phyloP scores from a whole-genome alignment of 2,113 vertebrate genomes.

The Dryoscopus gambensis region DNA sequence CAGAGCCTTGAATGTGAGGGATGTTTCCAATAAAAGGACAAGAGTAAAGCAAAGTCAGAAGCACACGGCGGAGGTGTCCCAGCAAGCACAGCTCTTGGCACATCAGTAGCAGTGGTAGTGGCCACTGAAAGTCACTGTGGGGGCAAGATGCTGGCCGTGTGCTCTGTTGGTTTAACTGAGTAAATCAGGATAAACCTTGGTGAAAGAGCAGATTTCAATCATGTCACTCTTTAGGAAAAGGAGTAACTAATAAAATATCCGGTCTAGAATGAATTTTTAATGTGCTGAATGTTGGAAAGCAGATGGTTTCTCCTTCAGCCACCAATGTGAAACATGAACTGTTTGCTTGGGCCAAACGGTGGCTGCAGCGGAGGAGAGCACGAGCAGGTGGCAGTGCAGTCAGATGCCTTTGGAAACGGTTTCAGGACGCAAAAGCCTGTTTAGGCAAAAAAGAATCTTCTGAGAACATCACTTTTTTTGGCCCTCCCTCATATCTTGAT shows the following conservation, averaged over 20 bases:
- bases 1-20: neutral
- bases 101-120: neutral
- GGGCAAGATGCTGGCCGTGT: neutral
- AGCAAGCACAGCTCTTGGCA: neutral
- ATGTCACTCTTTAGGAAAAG: neutral
- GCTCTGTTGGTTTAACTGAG: neutral
- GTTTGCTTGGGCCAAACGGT: accelerated
- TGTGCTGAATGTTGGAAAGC: neutral
- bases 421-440: neutral
- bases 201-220: neutral
- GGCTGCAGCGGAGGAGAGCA: neutral
- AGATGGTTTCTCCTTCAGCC: neutral
- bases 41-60: neutral
- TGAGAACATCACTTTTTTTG: neutral
- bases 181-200: neutral
- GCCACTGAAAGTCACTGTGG: neutral
- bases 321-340: neutral
- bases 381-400: neutral
- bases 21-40: neutral
- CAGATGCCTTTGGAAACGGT: neutral
- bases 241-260: neutral
- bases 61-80: neutral
- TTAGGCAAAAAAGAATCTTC: neutral
- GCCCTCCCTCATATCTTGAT: neutral
- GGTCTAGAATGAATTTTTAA: neutral